Evolutionary conservation across 2,888 invertebrate genomes (phyloP), one percentile per base, ranked within the genome.

Genomic region (Cantharis rustica): DNA sequence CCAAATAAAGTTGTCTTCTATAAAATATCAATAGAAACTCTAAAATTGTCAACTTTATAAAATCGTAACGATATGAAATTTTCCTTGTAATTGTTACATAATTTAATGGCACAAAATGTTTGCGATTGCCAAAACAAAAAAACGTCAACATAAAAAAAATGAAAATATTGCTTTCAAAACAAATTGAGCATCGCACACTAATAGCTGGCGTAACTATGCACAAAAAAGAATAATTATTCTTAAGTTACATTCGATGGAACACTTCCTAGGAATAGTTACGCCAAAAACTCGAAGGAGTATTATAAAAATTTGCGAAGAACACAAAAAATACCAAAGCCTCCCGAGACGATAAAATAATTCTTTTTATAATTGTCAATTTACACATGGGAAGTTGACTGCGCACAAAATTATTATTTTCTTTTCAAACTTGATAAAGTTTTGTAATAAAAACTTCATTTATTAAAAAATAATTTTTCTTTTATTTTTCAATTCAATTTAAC

Each of bases 11-110:
- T 66, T 47, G 47, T 47, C 47, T 47, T 47, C 47, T 47, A 47
- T 47, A 47, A 47, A 47, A 47, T 47, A 47, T 47, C n/a, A 47
- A 47, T 47, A 47, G 64, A 66, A 17, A 13, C 64, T 66, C 17
- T 63, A 20, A 20, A 66, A 20, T 66, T 66, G 17, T 66, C 20
- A 16, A 66, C 17, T 47, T 47, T 66, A 66, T 66, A n/a, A 66
- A 66, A 66, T 66, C 23, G 64, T 66, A 66, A 17, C 64, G 64
- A 66, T 66, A 66, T 66, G 64, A 66, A 66, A 66, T 66, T 47
- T 20, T 66, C 64, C 64, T 66, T 66, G 64, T 66, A 66, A 20
- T 66, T 20, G 64, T 66, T 66, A 20, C 64, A 66, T 66, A 20
- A 20, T 66, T 16, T 66, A 66, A 66, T 66, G 64, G 64, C 64